Percentiles rank a stretch among this genome's conserved stretches.
phyloP scores from a whole-genome alignment of 2,888 invertebrate genomes.

The Muscina levida region DNA sequence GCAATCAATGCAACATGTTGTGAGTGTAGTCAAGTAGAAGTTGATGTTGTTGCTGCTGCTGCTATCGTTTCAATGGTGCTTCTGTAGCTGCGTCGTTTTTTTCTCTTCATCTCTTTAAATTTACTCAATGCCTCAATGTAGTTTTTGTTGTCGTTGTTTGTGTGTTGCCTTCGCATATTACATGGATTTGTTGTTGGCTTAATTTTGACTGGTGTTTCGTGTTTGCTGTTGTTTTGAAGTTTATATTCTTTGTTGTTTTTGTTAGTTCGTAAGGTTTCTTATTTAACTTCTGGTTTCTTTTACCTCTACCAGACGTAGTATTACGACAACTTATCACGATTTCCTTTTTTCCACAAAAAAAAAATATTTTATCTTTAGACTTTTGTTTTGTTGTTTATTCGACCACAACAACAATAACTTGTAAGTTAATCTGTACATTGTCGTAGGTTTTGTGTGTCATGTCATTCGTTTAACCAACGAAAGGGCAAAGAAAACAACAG shows the following conservation, averaged over 20 bases:
- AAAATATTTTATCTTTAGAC: too few relatives aligned
- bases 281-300: slow-evolving; percentile 49
- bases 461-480: background rate
- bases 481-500: too few relatives aligned
- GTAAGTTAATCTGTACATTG: slow-evolving; percentile 18
- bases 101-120: slow-evolving; percentile 66
- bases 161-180: slow-evolving; percentile 22
- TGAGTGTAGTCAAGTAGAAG: slow-evolving; percentile 40
- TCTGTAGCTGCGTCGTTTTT: slow-evolving; percentile 55
- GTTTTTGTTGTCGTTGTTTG: slow-evolving; percentile 21
- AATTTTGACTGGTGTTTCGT: slow-evolving; percentile 17
- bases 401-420: background rate
- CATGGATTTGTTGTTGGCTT: slow-evolving; percentile 25
- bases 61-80: slow-evolving; percentile 47
- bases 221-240: slow-evolving; percentile 41
- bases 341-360: too few relatives aligned
- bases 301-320: too few relatives aligned
- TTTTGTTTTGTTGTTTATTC: too few relatives aligned
- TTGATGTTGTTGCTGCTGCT: slow-evolving; percentile 32
- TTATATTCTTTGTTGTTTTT: slow-evolving; percentile 52
- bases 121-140: slow-evolving; percentile 52
- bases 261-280: slow-evolving; percentile 54
- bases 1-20: slow-evolving; percentile 41
- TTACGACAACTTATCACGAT: too few relatives aligned
- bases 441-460: slow-evolving; percentile 8